Base-by-base conservation (phyloP, 2,113 vertebrate genomes). In the Thomomys bottae region DNA sequence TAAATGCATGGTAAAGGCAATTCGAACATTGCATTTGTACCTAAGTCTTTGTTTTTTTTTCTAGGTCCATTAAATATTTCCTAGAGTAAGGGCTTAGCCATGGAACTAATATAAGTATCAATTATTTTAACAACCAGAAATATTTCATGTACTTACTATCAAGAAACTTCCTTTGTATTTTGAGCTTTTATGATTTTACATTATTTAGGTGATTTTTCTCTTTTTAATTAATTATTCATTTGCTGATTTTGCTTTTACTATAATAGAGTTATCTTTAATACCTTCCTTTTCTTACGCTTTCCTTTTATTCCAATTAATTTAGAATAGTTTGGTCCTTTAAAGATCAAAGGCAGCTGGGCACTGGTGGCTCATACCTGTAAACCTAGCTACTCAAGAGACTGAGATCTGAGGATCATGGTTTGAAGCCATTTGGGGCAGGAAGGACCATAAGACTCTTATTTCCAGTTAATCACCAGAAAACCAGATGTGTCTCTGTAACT, bases 51-150 rank as follows among this genome's bases (percentile, higher is more conserved):
- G 6, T 24, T 66, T 12, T 45, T 88, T 40, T 54, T 45, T 11
- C 10, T 71, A 54, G 20, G n/a, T 81, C 45, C 15, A 26, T 82
- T 85, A 72, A 75, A 86, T 81, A 34, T 72, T 90, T 77, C n/a
- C 30, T 72, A 84, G 80, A 76, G 5, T 63, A 40, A 64, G 28
- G n/a, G 34, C 11, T 71, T 18, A 54, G 32, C 26, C 28, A 57
- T 70, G 61, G 45, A 88, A 87, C 12, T 71, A 64, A 49, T 12
- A 79, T 21, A 76, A 66, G 68, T 81, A 49, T 8, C 77, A 57
- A 73, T 88, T 73, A 67, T 94, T 93, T 87, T 84, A 73, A 68
- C 8, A 76, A 36, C 64, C 1, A 72, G 26, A 71, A 88, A 38
- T 57, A 26, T 68, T 78, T 91, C 77, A 12, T 87, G 4, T 8